Conservation (phyloP, 92 coral and sea anemone species). For the Diadumene lineata region DNA sequence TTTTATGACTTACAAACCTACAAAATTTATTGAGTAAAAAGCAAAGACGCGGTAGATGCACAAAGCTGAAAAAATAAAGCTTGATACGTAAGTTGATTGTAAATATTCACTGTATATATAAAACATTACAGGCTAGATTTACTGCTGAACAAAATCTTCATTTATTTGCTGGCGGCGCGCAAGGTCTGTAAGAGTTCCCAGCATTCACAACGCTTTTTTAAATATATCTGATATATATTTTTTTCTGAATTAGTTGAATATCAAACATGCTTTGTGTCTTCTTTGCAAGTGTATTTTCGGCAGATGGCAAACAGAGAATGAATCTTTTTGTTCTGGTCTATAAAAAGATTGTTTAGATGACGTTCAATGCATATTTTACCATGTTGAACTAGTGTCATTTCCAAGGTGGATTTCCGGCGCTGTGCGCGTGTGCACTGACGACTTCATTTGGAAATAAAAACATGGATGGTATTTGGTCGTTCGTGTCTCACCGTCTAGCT, state of each 20-base stretch:
- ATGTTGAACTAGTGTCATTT: constrained; percentile 33
- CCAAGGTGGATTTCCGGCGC: constrained; percentile 39
- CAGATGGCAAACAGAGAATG: constrained; percentile 23
- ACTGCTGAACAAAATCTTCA: too few relatives aligned
- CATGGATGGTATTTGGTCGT: constrained; percentile 18
- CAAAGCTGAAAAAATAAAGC: too few relatives aligned
- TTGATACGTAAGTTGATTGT: too few relatives aligned
- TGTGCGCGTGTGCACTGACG: constrained; percentile 27
- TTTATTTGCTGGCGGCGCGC: too few relatives aligned
- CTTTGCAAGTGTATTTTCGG: not conserved
- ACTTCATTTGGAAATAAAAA: constrained; percentile 11
- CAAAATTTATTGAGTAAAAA: too few relatives aligned
- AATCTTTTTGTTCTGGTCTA: constrained; percentile 25
- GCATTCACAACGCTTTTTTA: too few relatives aligned
- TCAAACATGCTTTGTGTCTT: not conserved
- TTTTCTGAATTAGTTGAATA: not conserved
- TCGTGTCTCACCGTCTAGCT: constrained; percentile 12
- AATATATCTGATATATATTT: too few relatives aligned
- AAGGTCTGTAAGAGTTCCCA: too few relatives aligned
- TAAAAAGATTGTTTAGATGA: constrained; percentile 19
- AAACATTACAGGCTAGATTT: too few relatives aligned
- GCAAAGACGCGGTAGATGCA: too few relatives aligned
- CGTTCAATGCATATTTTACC: constrained; percentile 22
- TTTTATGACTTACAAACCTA: too few relatives aligned
- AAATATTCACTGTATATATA: too few relatives aligned